Evolutionary conservation across 37 sponge, comb jelly and placozoan genomes (phyloP), one percentile per base, ranked within the genome.

Genomic region (Hormiphora californensis): DNA sequence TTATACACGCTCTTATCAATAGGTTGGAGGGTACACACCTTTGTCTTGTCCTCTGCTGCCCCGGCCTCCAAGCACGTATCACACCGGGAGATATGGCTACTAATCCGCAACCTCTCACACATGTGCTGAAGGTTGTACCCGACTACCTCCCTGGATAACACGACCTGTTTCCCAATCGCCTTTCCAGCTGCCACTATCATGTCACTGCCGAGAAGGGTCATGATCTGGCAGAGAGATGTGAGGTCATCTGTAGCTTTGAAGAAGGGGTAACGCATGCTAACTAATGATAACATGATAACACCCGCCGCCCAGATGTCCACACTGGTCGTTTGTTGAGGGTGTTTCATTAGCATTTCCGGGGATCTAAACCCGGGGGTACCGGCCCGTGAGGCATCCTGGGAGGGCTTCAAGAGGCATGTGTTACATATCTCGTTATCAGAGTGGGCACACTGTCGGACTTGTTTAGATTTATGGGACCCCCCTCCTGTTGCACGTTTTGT

Each of bases 211-310:
- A 88, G 85, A 36, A 90, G 27, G 63, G 88, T 85, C 25, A 89
- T 78, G 19, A 97, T 90, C 86, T 94, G 95, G 25, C 90, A 88
- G 36, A 97, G 86, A 15, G 95, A 94, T 19, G 93, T 89, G 69
- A 92, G 86, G 86, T 97, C 98, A 89, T 97, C 94, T 34, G 90
- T 91, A 8, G 92, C 95, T 68, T 88, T 89, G 88, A 97, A 97
- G 90, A 97, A 97, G 44, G 98, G 98, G 55, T 97, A 97, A 0
- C 90, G 87, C 40, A 91, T 88, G 85, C 91, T 90, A n/a, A 97
- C 90, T n/a, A 97, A 61, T 30, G 90, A 93, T 33, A 97, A 89
- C 92, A 73, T 88, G 4, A 88, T 54, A 46, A 69, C 57, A 8
- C 63, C 89, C 11, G 81, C 63, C 27, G 57, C 57, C 86, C 86